Evolutionary conservation across 2,888 invertebrate genomes (phyloP), one percentile per base, ranked within the genome.

Genomic region (Athalia circularis): DNA sequence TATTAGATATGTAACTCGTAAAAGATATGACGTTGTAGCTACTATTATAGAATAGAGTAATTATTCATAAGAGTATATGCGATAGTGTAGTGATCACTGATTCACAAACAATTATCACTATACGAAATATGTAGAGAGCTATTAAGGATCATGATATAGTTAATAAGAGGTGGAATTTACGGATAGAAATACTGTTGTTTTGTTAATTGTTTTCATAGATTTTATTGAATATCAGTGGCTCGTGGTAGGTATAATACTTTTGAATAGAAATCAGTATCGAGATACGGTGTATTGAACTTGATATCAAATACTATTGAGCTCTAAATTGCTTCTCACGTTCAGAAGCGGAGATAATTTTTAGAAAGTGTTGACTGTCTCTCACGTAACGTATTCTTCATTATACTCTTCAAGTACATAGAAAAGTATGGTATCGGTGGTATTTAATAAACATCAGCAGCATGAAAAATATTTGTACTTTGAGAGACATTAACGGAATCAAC

Each of bases 141-240:
- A 75, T 75, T 75, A 75, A 62, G 61, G 62, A 75, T 75, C 29
- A 75, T 57, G 62, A 80, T 83, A 83, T 86, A 87, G 86, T 86
- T 75, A 64, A 50, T 59, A 59, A 86, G 83, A 84, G 84, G 84
- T 85, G 81, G 87, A 84, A 84, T 84, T 88, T 86, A 83, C 85
- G 82, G 85, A 82, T 88, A 87, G 86, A 86, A 87, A 82, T 87
- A 88, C 83, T 85, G 90, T 90, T 90, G 87, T 89, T 90, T 84
- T 82, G 89, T 89, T 89, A 79, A 89, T 89, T 88, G 89, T 90
- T 89, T 90, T 88, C 80, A 87, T 89, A 90, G 88, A 90, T 87
- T 90, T 89, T 90, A 90, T 90, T 87, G 80, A 83, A 76, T 75
- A 64, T 62, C 75, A 64, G 75, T 62, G 75, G 62, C 52, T 75